These are phyloP conservation scores for Nomada fabriciana DNA, from an alignment of 2,888 invertebrate genomes.

Conservation along the genomic window DNA sequence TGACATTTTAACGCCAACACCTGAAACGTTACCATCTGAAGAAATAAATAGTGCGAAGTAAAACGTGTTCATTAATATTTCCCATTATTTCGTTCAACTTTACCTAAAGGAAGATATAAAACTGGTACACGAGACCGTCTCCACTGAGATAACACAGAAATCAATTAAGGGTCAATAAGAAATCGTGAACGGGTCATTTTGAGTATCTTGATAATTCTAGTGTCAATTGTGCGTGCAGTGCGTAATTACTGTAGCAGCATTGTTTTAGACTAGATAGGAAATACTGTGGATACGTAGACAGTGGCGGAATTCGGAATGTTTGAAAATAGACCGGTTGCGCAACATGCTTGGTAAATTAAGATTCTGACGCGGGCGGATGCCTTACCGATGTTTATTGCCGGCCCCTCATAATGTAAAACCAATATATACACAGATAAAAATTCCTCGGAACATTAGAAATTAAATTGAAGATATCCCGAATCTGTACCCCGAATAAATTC, in stretches of 20 bases:
- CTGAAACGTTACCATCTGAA: too few species aligned
- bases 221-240: background rate
- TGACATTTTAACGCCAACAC: too few species aligned
- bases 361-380: slow-evolving; percentile 80
- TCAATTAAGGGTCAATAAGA: too few species aligned
- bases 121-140: too few species aligned
- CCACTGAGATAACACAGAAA: too few species aligned
- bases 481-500: too few species aligned
- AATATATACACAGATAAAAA: slow-evolving; percentile 8
- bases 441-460: background rate
- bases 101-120: too few species aligned
- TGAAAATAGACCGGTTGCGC: slow-evolving; percentile 78
- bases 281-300: slow-evolving; percentile 46
- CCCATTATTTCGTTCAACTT: too few species aligned
- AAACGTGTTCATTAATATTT: too few species aligned
- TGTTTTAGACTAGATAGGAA: slow-evolving; percentile 47
- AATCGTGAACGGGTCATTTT: too few species aligned
- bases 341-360: slow-evolving; percentile 78
- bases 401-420: slow-evolving; percentile 36
- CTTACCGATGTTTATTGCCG: slow-evolving; percentile 78
- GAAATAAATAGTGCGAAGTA: too few species aligned
- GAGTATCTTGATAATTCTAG: too few species aligned
- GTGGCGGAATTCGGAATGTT: slow-evolving; percentile 64
- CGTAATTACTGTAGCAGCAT: background rate
- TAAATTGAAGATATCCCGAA: background rate